Base-by-base conservation (phyloP, 2,888 invertebrate genomes). In the Diaprepes abbreviatus region DNA sequence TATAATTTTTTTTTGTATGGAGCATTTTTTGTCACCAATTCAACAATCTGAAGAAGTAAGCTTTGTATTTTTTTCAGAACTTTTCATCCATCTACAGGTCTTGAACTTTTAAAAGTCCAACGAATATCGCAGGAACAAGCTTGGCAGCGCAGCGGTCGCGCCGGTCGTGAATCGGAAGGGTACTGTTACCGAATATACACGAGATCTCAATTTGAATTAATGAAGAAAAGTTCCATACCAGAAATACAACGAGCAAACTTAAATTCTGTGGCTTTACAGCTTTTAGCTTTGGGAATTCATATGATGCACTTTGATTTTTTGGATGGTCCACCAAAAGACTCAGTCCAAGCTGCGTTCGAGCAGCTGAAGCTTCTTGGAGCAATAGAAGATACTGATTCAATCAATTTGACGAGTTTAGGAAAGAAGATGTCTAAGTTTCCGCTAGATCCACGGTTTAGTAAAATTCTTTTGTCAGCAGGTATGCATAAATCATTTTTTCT, bases 71-170 rank as follows among this genome's bases (percentile, higher is more conserved):
- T 24, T 65, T 65, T 21, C 54, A 90, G 93, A 80, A 89, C 92
- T 4, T 95, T 92, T 86, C 93, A 94, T 80, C 89, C 93, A 0
- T 86, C 87, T 17, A 94, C 93, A 17, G 95, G 96, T 3, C 87
- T 97, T 73, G 96, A 97, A 83, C 85, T 93, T 21, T 85, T 98
- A 68, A 90, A 91, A 79, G 92, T 96, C 31, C 90, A 92, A 72
- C 87, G 90, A 76, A 91, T 96, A 76, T 95, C 97, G 16, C 93
- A 94, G 84, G 96, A 97, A 31, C 97, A 97, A 84, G 93, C 95
- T 9, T 93, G 93, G 91, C 98, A 98, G 86, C 88, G 98, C 74
- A 91, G 94, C 9, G 98, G 98, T 0, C 88, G 98, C 74, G 96
- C 97, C 9, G 97, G 97, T 16, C 89, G 98, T 67, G 94, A 96